Percentiles rank a stretch among this genome's conserved stretches.
Conservation (phyloP, 2,797 vertebrate genomes). For the Rhinella marina region DNA sequence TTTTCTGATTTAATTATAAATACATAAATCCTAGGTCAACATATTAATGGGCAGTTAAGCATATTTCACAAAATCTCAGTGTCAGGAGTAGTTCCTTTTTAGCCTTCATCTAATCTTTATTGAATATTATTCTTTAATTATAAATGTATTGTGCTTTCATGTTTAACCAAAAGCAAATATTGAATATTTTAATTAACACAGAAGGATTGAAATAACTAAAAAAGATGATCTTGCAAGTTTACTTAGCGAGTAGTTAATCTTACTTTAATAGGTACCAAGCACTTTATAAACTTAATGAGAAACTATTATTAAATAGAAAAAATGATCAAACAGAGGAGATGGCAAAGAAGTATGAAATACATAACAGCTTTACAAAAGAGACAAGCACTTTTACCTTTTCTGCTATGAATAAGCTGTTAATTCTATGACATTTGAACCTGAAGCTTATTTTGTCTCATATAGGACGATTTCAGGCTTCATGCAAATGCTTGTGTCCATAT, state of each 20-base stretch:
- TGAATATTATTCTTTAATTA: conserved; percentile 28
- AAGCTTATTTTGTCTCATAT: neutral
- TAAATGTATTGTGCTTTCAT: neutral
- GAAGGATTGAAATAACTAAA: conserved; percentile 4
- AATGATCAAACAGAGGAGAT: neutral
- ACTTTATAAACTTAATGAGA: conserved; percentile 31
- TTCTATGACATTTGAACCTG: neutral
- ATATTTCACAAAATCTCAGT: neutral
- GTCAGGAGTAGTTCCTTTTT: neutral
- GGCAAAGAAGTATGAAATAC: neutral
- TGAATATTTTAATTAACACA: conserved; percentile 35
- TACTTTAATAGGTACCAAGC: conserved; percentile 23
- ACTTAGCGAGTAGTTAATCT: conserved; percentile 26
- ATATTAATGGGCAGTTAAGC: neutral
- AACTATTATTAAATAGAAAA: conserved; percentile 26
- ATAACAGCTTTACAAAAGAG: neutral
- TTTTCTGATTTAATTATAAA: conserved; percentile 4
- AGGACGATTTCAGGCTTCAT: neutral
- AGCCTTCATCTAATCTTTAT: conserved; percentile 9
- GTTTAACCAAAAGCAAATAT: conserved; percentile 36
- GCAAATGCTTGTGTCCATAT: too few species aligned
- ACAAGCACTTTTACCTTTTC: neutral
- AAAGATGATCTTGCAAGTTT: conserved; percentile 29
- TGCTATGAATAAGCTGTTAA: neutral
- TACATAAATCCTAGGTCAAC: neutral